Base-by-base conservation (phyloP, 2,113 vertebrate species). In the Rhea pennata region DNA sequence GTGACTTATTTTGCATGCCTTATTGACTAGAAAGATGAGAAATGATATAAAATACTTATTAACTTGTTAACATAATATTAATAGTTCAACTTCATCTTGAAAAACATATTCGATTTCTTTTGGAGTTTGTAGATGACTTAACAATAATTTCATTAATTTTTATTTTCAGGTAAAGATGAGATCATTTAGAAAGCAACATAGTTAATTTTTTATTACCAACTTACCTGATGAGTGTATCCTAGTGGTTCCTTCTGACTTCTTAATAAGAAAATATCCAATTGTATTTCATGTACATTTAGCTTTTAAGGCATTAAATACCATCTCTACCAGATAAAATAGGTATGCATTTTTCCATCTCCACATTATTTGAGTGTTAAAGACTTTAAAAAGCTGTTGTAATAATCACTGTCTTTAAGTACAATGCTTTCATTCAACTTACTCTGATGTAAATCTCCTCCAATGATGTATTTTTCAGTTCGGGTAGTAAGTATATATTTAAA, bases 1-100 rank as follows among this genome's bases (percentile, higher is more conserved):
- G 64, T 59, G 81, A 58, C 0, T 0, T 82, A 23, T 84, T 84
- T 89, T 31, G 13, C 10, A 12, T 58, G 54, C 66, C 36, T 93
- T 95, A 33, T 81, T 70, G 75, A 92, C 66, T 12, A 69, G 58
- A 48, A 92, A 85, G 33, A 53, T 48, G 39, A 61, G 50, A 65
- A 92, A 33, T 39, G 0, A 2, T 62, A 29, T 4, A 56, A 22
- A 31, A 19, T 85, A 50, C 19, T 64, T 77, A 19, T 29, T 29
- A 56, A 50, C 19, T 67, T 77, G 56, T 58, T 80, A 82, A 20
- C 85, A 7, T 70, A 90, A 53, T 65, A 65, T 27, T 64, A 19
- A 62, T 51, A 23, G 46, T 24, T 89, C 13, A 39, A 2, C 33
- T 64, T 87, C 61, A 58, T 66, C 26, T 84, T 40, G 53, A 15